Evolutionary conservation across 2,113 vertebrate species (phyloP).

Genomic region (Zingel zingel): DNA sequence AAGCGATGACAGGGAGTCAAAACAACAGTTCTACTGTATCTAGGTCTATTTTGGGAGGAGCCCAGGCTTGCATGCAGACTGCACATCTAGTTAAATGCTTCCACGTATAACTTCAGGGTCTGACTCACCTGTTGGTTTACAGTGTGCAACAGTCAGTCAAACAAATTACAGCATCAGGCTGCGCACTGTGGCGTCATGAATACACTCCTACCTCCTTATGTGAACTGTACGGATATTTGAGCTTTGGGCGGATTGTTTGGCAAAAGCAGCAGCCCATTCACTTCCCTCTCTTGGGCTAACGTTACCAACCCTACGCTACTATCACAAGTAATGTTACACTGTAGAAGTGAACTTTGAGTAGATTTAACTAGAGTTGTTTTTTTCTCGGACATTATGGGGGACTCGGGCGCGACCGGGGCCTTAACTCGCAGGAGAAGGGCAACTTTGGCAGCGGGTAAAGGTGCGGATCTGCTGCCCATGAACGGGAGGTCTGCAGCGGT

Average conservation of each 20-base stretch:
- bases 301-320: not conserved
- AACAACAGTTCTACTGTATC: not conserved
- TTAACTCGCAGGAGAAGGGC: slow-evolving; percentile 57
- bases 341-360: not conserved
- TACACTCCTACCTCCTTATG: slow-evolving; percentile 21
- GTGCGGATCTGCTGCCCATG: slow-evolving; percentile 24
- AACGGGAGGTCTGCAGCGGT: slow-evolving; percentile 40
- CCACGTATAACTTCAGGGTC: not conserved
- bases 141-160: not conserved
- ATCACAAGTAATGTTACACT: not conserved
- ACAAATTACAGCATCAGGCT: not conserved
- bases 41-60: not conserved
- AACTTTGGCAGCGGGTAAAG: slow-evolving; percentile 28
- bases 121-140: slow-evolving; percentile 32
- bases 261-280: not conserved
- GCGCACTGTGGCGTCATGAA: slow-evolving; percentile 17
- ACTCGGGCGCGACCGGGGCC: slow-evolving; percentile 26
- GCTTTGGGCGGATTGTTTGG: slow-evolving; percentile 37
- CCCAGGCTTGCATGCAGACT: not conserved
- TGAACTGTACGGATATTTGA: slow-evolving; percentile 35
- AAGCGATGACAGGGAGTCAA: no score
- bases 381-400: slow-evolving; percentile 57
- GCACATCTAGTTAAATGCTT: not conserved
- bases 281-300: slow-evolving; percentile 34
- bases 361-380: not conserved